These are phyloP conservation scores for Leptinotarsa tumamoca DNA, from an alignment of 2,888 invertebrate genomes.

Conservation along the genomic window DNA sequence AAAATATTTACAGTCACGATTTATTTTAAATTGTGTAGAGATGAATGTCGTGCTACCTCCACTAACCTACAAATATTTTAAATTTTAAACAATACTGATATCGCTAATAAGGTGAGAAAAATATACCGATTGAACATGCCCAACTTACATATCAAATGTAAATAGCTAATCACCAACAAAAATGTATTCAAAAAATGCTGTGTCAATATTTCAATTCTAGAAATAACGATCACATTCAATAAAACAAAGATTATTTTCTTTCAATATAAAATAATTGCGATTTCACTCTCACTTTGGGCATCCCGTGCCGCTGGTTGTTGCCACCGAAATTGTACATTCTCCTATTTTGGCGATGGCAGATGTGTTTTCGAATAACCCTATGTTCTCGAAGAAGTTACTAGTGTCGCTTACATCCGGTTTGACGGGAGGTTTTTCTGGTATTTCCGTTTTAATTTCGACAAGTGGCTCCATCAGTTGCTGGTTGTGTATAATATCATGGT, in stretches of 20 bases:
- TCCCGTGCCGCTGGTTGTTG: constrained; percentile 37
- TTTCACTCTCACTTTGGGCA: neutral
- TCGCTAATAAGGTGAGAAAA: neutral
- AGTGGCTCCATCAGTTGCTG: constrained; percentile 55
- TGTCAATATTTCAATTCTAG: neutral
- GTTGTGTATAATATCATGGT: constrained; percentile 20
- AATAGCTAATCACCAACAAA: neutral
- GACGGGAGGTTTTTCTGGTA: constrained; percentile 10
- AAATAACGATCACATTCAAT: neutral
- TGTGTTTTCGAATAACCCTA: constrained; percentile 55
- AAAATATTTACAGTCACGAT: constrained; percentile 13
- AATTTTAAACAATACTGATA: constrained; percentile 12
- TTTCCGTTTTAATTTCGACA: constrained; percentile 57
- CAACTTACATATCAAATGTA: neutral
- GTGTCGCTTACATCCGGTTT: constrained; percentile 24
- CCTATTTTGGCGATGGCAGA: constrained; percentile 56
- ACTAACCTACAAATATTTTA: constrained; percentile 5
- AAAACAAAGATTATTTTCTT: neutral
- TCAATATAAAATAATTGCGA: neutral
- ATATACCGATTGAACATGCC: neutral
- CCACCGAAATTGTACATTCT: constrained; percentile 59
- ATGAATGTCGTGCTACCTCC: constrained; percentile 3
- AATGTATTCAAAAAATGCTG: neutral
- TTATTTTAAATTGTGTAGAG: neutral
- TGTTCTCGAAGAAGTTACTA: constrained; percentile 49